Conservation (phyloP, 2,797 vertebrate genomes). For the Amblyraja radiata region DNA sequence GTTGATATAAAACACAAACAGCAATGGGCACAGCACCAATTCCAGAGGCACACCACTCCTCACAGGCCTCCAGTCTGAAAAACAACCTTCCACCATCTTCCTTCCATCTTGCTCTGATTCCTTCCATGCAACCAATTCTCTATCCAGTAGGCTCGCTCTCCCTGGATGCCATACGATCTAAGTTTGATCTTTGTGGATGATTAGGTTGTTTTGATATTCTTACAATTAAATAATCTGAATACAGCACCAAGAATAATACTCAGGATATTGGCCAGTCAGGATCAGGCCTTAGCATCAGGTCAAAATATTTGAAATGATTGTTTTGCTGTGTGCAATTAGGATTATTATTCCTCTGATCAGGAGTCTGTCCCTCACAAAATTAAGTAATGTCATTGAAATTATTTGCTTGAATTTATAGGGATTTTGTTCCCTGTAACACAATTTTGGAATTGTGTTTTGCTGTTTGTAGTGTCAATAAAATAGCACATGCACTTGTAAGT, state of each 20-base stretch:
- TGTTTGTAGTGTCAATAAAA: neutral
- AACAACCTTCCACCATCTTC: no score
- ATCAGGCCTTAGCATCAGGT: neutral
- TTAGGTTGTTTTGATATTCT: neutral
- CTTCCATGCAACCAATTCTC: no score
- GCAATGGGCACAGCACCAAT: no score
- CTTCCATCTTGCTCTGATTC: no score
- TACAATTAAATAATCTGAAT: neutral
- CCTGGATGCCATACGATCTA: no score
- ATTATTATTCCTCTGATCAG: neutral
- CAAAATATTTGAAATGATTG: neutral
- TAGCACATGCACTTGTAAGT: neutral
- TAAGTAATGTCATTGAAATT: neutral
- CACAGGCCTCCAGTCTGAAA: no score
- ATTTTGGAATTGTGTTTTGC: neutral
- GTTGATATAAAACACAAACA: no score
- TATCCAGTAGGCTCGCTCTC: no score
- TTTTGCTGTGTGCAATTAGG: neutral
- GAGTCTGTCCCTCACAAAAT: neutral
- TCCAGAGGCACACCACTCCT: no score
- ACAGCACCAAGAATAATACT: neutral
- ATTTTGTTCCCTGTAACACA: slow-evolving; percentile 23
- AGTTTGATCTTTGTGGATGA: neutral
- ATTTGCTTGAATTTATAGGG: neutral
- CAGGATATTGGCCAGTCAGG: neutral